Evolutionary conservation across 2,797 vertebrate species (phyloP).

Genomic region (Garrulus glandarius): DNA sequence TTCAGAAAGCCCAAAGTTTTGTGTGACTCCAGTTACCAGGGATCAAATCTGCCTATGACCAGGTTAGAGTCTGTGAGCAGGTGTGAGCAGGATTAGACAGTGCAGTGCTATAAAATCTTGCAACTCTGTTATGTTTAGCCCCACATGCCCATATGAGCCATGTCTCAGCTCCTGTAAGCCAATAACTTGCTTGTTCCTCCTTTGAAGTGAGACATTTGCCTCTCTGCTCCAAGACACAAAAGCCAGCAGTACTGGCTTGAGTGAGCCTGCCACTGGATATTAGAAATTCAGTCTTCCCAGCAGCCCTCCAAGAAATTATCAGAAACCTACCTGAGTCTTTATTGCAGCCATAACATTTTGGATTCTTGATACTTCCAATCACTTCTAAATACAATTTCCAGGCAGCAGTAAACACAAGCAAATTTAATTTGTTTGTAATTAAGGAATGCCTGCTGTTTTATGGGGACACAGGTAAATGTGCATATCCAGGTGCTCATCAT

Average conservation of each 20-base stretch:
- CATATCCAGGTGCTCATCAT: not conserved
- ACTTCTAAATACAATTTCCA: not conserved
- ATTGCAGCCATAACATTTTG: not conserved
- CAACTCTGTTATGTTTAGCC: not conserved
- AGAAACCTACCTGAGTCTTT: not conserved
- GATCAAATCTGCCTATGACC: not conserved
- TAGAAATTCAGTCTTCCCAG: not conserved
- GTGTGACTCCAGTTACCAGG: accelerated
- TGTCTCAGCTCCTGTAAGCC: not conserved
- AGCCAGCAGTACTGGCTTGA: not conserved
- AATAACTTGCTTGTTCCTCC: not conserved
- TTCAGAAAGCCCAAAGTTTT: not conserved
- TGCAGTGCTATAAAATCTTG: not conserved
- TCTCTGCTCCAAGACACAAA: not conserved
- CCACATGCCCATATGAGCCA: not conserved
- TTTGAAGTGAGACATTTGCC: not conserved
- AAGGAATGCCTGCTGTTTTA: not conserved
- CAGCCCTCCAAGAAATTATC: not conserved
- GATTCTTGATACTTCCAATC: not conserved
- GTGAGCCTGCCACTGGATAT: accelerated
- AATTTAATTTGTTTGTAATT: not conserved
- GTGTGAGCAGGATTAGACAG: not conserved
- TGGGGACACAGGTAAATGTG: not conserved
- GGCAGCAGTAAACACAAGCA: not conserved
- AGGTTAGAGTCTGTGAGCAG: not conserved